phyloP scores from a whole-genome alignment of 2,888 invertebrate species.

The Phytoseiulus persimilis region DNA sequence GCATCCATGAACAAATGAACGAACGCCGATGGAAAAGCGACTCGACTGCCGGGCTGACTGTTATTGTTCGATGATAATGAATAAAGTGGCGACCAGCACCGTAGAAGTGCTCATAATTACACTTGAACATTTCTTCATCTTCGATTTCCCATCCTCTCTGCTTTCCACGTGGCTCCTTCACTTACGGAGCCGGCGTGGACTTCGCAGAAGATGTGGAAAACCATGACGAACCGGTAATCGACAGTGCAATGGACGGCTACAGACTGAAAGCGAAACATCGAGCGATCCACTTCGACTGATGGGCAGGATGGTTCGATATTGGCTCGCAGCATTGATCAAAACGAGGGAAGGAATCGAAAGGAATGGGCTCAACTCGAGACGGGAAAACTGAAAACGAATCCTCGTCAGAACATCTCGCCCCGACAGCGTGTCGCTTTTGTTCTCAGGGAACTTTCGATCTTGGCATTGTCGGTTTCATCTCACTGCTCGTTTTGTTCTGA shows the following conservation, averaged over 20 bases:
- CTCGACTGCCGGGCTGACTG: background rate
- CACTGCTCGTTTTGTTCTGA: background rate
- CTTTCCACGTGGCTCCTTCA: background rate
- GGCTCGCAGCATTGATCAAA: background rate
- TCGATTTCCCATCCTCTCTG: background rate
- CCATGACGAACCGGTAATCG: background rate
- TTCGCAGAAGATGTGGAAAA: no score
- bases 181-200: background rate
- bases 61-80: background rate
- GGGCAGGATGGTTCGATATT: no score
- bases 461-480: background rate
- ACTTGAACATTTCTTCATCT: background rate
- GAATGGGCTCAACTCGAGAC: background rate
- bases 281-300: no score
- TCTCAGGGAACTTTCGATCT: background rate
- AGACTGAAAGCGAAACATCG: no score
- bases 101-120: background rate
- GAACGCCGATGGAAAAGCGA: background rate
- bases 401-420: background rate
- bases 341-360: background rate
- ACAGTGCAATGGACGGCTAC: background rate
- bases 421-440: background rate
- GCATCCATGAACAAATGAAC: background rate
- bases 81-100: slow-evolving; percentile 5
- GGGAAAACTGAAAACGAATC: background rate